These are phyloP conservation scores for Dendronephthya gigantea DNA, from an alignment of 64 coral and sea anemone genomes.

Conservation along the genomic window DNA sequence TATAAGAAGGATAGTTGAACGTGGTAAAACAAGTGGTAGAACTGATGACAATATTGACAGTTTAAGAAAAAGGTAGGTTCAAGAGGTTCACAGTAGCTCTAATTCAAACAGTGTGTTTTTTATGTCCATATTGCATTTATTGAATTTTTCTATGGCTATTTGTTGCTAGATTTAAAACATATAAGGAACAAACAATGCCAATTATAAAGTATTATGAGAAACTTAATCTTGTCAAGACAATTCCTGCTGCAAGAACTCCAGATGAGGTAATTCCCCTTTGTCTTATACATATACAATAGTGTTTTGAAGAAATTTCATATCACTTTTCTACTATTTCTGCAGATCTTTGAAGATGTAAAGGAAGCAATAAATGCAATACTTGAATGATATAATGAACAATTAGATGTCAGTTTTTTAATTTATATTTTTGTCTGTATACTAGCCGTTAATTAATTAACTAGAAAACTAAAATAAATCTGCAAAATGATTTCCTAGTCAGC, in stretches of 20 bases:
- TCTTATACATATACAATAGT: not conserved
- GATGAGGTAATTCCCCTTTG: slow-evolving; percentile 22
- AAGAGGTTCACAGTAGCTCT: too few species aligned
- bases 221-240: slow-evolving; percentile 50
- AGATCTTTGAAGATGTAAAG: not conserved
- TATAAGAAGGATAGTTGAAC: slow-evolving; percentile 60
- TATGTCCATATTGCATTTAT: not conserved
- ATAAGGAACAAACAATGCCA: slow-evolving; percentile 50
- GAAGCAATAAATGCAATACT: not conserved
- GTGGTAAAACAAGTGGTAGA: slow-evolving; percentile 54
- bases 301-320: not conserved
- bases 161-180: slow-evolving; percentile 39
- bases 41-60: slow-evolving; percentile 67
- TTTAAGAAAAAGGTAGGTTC: slow-evolving; percentile 46
- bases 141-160: not conserved
- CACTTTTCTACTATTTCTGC: not conserved
- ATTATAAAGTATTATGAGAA: slow-evolving; percentile 56
- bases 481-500: too few species aligned
- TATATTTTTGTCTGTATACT: not conserved
- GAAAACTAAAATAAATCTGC: not conserved
- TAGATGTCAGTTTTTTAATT: not conserved
- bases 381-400: not conserved
- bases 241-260: slow-evolving; percentile 39
- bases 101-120: not conserved
- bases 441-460: not conserved